Conservation (phyloP, 23 tunicate genomes). For the Diplosoma virens region DNA sequence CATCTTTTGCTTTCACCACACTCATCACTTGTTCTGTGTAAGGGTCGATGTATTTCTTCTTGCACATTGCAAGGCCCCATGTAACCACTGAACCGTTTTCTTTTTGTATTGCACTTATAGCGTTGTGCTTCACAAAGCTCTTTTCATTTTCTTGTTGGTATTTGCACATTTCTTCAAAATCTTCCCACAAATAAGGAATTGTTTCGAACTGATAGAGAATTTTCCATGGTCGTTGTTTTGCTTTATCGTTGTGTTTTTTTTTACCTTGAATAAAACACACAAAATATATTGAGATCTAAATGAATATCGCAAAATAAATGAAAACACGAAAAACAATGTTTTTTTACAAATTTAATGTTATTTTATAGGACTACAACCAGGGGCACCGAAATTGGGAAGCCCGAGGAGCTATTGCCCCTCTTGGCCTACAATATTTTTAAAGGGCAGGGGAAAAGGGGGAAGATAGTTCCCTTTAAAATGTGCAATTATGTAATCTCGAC, state of each 20-base stretch:
- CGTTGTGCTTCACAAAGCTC: conserved; percentile 33
- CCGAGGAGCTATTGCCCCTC: too few species aligned
- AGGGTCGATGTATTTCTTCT: conserved; percentile 26
- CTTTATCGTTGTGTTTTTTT: not conserved
- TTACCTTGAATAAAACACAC: not conserved
- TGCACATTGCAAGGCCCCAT: conserved; percentile 1
- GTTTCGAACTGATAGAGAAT: not conserved
- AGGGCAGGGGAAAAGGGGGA: too few species aligned
- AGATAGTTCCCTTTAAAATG: too few species aligned
- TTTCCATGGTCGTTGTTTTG: not conserved
- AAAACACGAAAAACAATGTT: too few species aligned
- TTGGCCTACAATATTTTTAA: too few species aligned
- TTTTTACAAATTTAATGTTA: too few species aligned
- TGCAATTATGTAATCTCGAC: too few species aligned
- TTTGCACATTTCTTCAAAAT: conserved; percentile 6
- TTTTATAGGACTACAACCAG: too few species aligned
- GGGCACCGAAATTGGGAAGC: too few species aligned
- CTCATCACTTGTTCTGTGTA: conserved; percentile 25
- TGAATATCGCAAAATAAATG: too few species aligned
- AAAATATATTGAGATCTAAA: too few species aligned
- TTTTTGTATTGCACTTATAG: not conserved
- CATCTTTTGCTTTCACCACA: not conserved
- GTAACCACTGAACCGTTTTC: not conserved
- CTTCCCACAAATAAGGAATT: not conserved
- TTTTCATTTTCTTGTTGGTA: conserved; percentile 27